Conservation (phyloP, 1,140 invertebrate species). For the Helicoverpa armigera region DNA sequence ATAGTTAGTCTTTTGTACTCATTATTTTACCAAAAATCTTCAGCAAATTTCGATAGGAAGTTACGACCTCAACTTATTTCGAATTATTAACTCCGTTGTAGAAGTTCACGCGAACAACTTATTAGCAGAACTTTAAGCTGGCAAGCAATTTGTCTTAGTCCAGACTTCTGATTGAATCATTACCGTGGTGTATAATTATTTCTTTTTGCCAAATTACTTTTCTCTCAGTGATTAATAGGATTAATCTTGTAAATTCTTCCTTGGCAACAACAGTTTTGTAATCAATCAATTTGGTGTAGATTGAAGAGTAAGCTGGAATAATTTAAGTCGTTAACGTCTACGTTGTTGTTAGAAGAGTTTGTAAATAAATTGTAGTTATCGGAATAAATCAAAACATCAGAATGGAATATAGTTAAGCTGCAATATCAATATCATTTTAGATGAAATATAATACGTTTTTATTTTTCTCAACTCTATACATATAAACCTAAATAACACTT, state of each 20-base stretch:
- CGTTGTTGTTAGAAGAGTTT: too few species aligned
- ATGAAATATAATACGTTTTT: too few species aligned
- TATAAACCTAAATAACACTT: too few species aligned
- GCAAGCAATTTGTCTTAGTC: constrained; percentile 38
- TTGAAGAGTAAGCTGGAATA: too few species aligned
- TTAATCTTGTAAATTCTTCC: constrained; percentile 8
- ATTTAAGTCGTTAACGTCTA: too few species aligned
- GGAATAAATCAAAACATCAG: too few species aligned
- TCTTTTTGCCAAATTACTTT: constrained; percentile 14
- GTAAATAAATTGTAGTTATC: too few species aligned
- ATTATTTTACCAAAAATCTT: neutral
- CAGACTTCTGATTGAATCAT: constrained; percentile 28
- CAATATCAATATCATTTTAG: too few species aligned
- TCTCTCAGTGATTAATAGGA: neutral
- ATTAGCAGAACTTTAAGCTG: constrained; percentile 27
- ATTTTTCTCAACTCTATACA: too few species aligned
- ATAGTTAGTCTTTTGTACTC: neutral
- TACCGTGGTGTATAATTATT: constrained; percentile 21
- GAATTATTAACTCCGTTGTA: constrained; percentile 12
- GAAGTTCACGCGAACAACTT: constrained; percentile 35
- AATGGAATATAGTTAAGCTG: too few species aligned
- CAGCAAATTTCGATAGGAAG: neutral
- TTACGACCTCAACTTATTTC: neutral
- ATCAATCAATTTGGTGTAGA: neutral
- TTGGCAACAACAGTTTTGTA: neutral